Base-by-base conservation (phyloP, 2,888 invertebrate species). In the Xiphydria camelus region DNA sequence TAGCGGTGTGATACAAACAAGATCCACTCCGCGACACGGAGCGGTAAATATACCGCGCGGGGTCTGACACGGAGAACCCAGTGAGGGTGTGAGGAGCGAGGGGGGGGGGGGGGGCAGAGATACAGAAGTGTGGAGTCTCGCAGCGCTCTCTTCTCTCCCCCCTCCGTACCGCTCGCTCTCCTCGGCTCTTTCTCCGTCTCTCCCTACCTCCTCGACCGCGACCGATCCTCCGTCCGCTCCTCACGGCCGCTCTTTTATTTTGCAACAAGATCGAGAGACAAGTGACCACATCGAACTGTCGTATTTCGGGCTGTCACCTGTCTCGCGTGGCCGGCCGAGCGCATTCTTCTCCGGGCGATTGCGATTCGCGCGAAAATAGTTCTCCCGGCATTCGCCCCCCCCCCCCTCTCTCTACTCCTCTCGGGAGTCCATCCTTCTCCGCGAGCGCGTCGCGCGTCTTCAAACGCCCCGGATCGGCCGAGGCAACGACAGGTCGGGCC, bases 1-100 rank as follows among this genome's bases (percentile, higher is more conserved):
- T 48, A 55, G 59, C 61, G 52, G 60, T 64, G 66, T 63, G 70
- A 70, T 69, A 70, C 70, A 70, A 70, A 70, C 70, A 68, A 67
- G 69, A 69, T 68, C 65, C 66, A 64, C 65, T 67, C 66, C 53
- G 60, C 55, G 62, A 64, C 64, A 62, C 33, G 33, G 34, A 55
- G 59, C 62, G 60, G 64, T 65, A 66, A 67, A 70, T 70, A 68
- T 66, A 64, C 61, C 53, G 55, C 31, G 45, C 34, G 29, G 36
- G 37, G 18, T 34, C 34, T 18, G 34, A 34, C 34, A 34, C 18
- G 34, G 6, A 18, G 34, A 34, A 18, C 12, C 12, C 10, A 18
- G 10, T 10, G n/a, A 18, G 17, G 34, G 15, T 10, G n/a, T 9
- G 14, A 17, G 33, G 15, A 7, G 32, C 3, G 33, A 3, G 14